Percentiles rank a stretch among this genome's conserved stretches.
Conservation (phyloP, 2,888 invertebrate species). For the Yponomeuta malinellus region DNA sequence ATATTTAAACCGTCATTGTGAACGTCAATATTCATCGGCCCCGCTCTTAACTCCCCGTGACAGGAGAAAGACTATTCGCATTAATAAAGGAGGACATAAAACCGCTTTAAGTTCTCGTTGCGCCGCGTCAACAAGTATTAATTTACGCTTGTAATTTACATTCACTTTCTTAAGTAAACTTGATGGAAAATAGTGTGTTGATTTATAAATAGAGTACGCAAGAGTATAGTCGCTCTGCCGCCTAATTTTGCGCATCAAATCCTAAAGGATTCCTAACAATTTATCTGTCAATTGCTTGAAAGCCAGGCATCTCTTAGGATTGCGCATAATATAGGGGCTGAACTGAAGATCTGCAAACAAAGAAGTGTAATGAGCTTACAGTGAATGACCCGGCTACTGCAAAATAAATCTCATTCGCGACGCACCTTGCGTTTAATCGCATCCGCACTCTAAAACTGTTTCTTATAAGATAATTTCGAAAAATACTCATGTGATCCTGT, state of each 20-base stretch:
- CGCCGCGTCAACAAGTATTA: background rate
- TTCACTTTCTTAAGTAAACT: constrained; percentile 13
- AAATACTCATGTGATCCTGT: background rate
- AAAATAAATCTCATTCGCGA: constrained; percentile 43
- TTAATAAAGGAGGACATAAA: constrained; percentile 10
- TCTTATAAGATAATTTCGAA: background rate
- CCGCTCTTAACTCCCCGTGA: background rate
- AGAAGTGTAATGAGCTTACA: constrained; percentile 24
- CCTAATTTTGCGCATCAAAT: too few species aligned
- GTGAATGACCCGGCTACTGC: constrained; percentile 42
- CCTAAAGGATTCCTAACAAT: too few species aligned
- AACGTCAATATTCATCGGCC: background rate
- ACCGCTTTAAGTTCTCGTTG: background rate
- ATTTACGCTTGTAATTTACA: background rate
- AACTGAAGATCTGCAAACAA: constrained; percentile 16
- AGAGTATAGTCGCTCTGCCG: too few species aligned
- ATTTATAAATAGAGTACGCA: background rate
- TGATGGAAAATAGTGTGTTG: constrained; percentile 18
- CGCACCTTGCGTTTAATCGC: constrained; percentile 37
- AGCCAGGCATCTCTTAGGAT: too few species aligned
- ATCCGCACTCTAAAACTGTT: constrained; percentile 44
- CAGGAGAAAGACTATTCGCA: background rate
- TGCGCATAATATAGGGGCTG: too few species aligned
- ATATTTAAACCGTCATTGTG: constrained; percentile 5
- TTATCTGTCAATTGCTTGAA: too few species aligned